Base-by-base conservation (phyloP, 1,140 invertebrate genomes). In the Zelostemma sp. region DNA sequence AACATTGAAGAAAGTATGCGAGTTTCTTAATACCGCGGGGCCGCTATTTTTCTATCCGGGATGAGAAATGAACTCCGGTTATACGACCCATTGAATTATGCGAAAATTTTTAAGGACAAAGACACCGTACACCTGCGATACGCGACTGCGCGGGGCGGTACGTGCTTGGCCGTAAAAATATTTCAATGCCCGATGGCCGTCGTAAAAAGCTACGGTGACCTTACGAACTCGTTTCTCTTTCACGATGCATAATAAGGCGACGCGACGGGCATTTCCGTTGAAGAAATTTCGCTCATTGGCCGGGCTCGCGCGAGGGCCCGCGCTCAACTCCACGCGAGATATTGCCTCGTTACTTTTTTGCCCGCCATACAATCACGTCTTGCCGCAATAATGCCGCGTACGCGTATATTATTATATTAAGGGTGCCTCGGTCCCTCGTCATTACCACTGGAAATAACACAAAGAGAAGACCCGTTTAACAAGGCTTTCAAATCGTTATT, bases 291-390 rank as follows among this genome's bases (percentile, higher is more conserved):
- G 60, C 69, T 65, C 41, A 68, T 57, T 50, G 11, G 11, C 31
- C 28, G 31, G 40, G n/a, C 28, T 28, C 25, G 25, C 41, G 41
- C 41, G 48, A 2, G 48, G 43, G 53, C 50, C 21, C 48, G 38
- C n/a, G n/a, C 28, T 33, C 5, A 50, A 11, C 28, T 17, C 33
- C 14, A 17, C 50, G 33, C 46, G 48, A 54, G 59, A 64, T 75
- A 73, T 77, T 78, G 75, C 72, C 69, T 78, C 77, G 72, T 77
- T 80, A 78, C 74, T 74, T 80, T 80, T 80, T 80, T 80, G 75
- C 68, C 46, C 64, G 68, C 68, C 65, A 61, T 71, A 76, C 75
- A 77, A 80, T 80, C 77, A 80, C 75, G 69, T 70, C 63, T 63
- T 55, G 71, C 60, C 74, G 62, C 74, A 72, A 73, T 77, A 77